Evolutionary conservation across 2,113 vertebrate species (phyloP).

Genomic region (Gracilinanus agilis): DNA sequence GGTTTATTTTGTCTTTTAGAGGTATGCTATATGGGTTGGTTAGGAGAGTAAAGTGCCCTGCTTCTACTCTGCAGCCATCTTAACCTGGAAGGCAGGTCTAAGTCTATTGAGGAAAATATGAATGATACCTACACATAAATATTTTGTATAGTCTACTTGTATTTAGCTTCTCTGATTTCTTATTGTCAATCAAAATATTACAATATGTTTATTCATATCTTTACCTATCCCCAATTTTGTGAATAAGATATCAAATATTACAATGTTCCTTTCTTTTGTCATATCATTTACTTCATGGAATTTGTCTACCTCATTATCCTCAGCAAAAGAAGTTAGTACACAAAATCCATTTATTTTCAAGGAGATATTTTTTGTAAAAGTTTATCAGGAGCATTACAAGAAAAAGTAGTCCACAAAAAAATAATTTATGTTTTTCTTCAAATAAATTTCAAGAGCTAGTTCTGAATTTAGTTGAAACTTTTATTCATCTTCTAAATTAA

Average conservation of each 20-base stretch:
- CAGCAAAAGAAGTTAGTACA: not conserved
- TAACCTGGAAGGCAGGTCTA: too few species aligned
- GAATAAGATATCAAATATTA: not conserved
- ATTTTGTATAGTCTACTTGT: not conserved
- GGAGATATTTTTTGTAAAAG: not conserved
- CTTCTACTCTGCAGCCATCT: too few species aligned
- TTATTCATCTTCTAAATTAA: not conserved
- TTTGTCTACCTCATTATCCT: not conserved
- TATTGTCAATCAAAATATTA: not conserved
- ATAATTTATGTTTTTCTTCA: too few species aligned
- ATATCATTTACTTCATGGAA: not conserved
- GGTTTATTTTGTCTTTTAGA: too few species aligned
- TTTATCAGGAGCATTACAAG: not conserved
- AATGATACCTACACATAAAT: not conserved
- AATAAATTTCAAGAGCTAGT: too few species aligned
- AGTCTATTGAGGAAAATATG: not conserved
- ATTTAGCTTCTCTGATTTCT: not conserved
- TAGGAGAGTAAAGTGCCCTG: too few species aligned
- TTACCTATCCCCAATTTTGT: not conserved
- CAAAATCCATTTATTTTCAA: not conserved
- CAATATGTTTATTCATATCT: not conserved
- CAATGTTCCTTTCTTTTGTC: not conserved
- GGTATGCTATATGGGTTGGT: too few species aligned
- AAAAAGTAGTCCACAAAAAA: not conserved
- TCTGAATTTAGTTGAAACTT: too few species aligned